These are phyloP conservation scores for Antedon mediterranea DNA, from an alignment of 53 echinoderm and acorn worm species.

Conservation along the genomic window DNA sequence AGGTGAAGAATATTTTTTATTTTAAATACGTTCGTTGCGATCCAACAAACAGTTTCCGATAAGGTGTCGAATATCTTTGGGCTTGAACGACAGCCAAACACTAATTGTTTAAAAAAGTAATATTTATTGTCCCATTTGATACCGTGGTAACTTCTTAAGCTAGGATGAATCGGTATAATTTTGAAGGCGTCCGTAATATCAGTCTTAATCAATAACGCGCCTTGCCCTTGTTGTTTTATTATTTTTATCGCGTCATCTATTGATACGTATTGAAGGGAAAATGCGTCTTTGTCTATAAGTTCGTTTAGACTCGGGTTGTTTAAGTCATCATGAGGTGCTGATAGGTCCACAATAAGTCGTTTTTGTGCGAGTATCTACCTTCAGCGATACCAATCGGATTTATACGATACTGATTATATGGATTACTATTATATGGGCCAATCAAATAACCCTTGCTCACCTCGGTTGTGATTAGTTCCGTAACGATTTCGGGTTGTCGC, in stretches of 20 bases:
- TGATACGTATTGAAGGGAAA: neutral
- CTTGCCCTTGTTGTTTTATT: neutral
- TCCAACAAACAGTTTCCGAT: neutral
- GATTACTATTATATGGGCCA: too few species aligned
- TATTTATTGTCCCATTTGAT: neutral
- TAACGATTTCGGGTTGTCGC: too few species aligned
- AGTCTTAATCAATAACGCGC: neutral
- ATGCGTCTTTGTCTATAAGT: neutral
- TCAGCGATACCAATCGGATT: too few species aligned
- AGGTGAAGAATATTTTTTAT: neutral
- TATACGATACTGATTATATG: too few species aligned
- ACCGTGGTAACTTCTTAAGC: neutral
- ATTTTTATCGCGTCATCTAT: neutral
- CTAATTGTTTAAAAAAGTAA: neutral
- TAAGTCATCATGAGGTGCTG: neutral
- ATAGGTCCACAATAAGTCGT: too few species aligned
- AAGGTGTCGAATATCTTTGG: neutral
- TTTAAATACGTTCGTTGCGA: neutral
- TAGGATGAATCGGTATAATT: neutral
- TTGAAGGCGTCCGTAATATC: neutral
- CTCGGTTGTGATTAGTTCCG: too few species aligned
- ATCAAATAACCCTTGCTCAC: too few species aligned
- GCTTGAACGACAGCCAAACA: neutral
- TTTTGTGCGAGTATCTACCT: too few species aligned
- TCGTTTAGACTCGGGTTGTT: neutral